Percentiles rank a stretch among this genome's conserved stretches.
Conservation (phyloP, 2,888 invertebrate genomes). For the Calliscelio sp. region DNA sequence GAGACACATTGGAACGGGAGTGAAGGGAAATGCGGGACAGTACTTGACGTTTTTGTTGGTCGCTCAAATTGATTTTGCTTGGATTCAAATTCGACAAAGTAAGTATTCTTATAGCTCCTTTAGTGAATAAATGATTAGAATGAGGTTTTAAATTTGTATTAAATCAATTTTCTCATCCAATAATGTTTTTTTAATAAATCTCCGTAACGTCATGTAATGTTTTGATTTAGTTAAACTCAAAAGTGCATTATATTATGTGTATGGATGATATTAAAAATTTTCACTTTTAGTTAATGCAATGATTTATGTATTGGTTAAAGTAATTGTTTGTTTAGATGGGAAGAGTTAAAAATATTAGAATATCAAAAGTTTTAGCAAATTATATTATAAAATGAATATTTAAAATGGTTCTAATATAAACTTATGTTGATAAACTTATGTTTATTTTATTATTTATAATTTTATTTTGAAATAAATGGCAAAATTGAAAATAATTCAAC, state of each 20-base stretch:
- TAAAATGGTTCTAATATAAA: no score
- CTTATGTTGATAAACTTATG: no score
- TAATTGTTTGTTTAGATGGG: no score
- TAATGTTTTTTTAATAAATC: background rate
- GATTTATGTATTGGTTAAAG: background rate
- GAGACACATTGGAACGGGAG: background rate
- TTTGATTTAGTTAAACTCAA: background rate
- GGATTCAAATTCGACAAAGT: background rate
- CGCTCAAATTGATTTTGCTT: background rate
- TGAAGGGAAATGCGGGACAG: background rate
- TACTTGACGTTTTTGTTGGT: background rate
- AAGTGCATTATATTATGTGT: background rate
- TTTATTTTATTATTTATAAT: no score
- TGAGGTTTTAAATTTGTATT: background rate
- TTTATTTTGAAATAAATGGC: no score
- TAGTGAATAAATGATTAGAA: background rate
- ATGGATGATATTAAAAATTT: background rate
- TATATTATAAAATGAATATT: no score
- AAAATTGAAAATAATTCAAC: no score
- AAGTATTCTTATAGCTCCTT: background rate
- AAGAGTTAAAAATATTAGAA: background rate
- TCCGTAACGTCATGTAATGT: background rate
- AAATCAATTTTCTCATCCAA: background rate
- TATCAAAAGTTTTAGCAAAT: no score
- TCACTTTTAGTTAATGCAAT: background rate